Evolutionary conservation across 2,888 invertebrate species (phyloP), one percentile per base, ranked within the genome.

Genomic region (Neria commutata): DNA sequence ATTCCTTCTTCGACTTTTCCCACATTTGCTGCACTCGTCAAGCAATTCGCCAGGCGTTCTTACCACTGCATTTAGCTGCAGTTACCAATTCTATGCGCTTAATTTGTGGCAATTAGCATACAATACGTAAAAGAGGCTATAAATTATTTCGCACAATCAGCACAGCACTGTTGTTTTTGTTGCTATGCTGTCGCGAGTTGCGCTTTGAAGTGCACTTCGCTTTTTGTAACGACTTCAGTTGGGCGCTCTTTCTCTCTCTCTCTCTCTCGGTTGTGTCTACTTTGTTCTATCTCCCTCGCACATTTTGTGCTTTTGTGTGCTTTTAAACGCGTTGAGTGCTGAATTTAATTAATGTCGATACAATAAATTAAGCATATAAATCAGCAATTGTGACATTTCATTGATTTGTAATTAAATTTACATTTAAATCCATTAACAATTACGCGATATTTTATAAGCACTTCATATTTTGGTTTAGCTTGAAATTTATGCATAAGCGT

Each of bases 331-430:
- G 37, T n/a, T 37, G 6, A 5, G 37, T n/a, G 8, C 11, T 19
- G 42, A 17, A 53, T 11, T 42, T 59, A 60, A 53, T 45, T 53
- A 21, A 54, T 51, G 63, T 62, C 54, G 66, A 53, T 63, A 60
- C 63, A 68, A 61, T 72, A 68, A 72, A 72, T 74, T 72, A 70
- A 64, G 56, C 55, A 58, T 69, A 69, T 70, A 70, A 71, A 65
- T 73, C 62, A 66, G 54, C 6, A 42, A 42, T 19, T 17, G 14
- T 14, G 21, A 42, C 21, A 19, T 42, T 42, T 42, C 3, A 42
- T 42, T 17, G 42, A 17, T 19, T 19, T 19, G 19, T 14, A 54
- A 54, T 54, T 54, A 54, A 54, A 29, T 54, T 54, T 45, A 46
- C 54, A 45, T 54, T 46, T 29, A 45, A 45, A 54, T 54, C 46